These are phyloP conservation scores for Bembecia ichneumoniformis DNA, from an alignment of 2,888 invertebrate genomes.

Conservation along the genomic window DNA sequence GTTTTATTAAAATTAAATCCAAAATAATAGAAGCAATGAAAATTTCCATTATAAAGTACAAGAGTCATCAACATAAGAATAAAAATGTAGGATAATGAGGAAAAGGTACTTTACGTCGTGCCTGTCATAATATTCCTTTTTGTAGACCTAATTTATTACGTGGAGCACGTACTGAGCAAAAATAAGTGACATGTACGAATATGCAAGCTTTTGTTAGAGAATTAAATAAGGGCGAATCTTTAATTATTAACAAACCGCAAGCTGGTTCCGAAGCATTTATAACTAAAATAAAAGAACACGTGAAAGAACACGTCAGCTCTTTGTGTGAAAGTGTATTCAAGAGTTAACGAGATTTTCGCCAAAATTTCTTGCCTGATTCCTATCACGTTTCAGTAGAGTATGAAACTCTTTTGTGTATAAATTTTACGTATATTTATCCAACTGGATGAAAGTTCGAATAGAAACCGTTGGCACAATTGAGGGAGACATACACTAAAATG, in stretches of 20 bases:
- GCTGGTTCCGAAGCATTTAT: conserved; percentile 14
- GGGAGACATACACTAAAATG: too few species aligned
- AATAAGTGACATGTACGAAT: conserved; percentile 49
- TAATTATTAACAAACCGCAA: conserved; percentile 49
- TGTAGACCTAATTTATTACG: conserved; percentile 59
- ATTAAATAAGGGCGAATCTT: conserved; percentile 52
- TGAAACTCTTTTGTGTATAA: too few species aligned
- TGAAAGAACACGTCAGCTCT: neutral
- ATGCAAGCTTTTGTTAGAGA: conserved; percentile 53
- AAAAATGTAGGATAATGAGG: conserved; percentile 44
- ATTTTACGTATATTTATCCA: too few species aligned
- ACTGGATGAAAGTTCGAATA: too few species aligned
- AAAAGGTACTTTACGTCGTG: conserved; percentile 37
- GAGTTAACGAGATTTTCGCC: neutral
- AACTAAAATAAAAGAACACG: conserved; percentile 1
- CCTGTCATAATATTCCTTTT: conserved; percentile 49
- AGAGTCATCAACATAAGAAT: conserved; percentile 14
- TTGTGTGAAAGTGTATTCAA: neutral
- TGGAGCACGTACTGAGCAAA: conserved; percentile 47
- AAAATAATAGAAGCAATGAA: too few species aligned
- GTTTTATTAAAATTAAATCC: too few species aligned
- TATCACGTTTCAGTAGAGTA: neutral
- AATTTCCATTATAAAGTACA: too few species aligned
- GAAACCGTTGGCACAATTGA: too few species aligned
- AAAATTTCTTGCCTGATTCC: neutral